These are phyloP conservation scores for Heliothis subflexa DNA, from an alignment of 1,140 invertebrate species.

Conservation along the genomic window DNA sequence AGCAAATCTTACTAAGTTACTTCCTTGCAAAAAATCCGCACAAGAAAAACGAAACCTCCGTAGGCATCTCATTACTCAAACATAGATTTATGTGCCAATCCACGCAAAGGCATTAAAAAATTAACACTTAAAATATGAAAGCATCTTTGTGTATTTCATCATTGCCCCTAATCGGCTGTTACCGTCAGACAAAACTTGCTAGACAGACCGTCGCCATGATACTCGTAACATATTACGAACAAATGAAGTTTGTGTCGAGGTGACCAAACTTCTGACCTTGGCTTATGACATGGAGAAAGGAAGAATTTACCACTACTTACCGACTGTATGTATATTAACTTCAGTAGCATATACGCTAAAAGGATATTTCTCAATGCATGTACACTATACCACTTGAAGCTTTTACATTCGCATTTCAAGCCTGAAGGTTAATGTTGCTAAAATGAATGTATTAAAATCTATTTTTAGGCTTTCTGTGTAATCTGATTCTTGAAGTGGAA, in stretches of 20 bases:
- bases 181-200: background rate
- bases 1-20: background rate
- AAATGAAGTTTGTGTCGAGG: background rate
- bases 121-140: background rate
- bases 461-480: background rate
- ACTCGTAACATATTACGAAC: slow-evolving; percentile 15
- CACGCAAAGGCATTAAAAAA: background rate
- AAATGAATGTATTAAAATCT: background rate
- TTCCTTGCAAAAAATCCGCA: background rate
- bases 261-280: slow-evolving; percentile 17
- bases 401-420: slow-evolving; percentile 8
- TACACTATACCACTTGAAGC: background rate
- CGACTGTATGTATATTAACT: background rate
- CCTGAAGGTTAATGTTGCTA: slow-evolving; percentile 11
- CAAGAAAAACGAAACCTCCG: background rate
- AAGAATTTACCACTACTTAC: background rate
- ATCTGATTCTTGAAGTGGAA: background rate
- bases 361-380: background rate
- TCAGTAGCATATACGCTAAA: background rate
- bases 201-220: slow-evolving; percentile 8
- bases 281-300: slow-evolving; percentile 9
- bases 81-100: background rate
- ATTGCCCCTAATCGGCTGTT: slow-evolving; percentile 1
- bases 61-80: slow-evolving; percentile 10
- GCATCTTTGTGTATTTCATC: slow-evolving; percentile 3